Evolutionary conservation across 2,113 vertebrate species (phyloP).

Genomic region (Spheniscus mendiculus): DNA sequence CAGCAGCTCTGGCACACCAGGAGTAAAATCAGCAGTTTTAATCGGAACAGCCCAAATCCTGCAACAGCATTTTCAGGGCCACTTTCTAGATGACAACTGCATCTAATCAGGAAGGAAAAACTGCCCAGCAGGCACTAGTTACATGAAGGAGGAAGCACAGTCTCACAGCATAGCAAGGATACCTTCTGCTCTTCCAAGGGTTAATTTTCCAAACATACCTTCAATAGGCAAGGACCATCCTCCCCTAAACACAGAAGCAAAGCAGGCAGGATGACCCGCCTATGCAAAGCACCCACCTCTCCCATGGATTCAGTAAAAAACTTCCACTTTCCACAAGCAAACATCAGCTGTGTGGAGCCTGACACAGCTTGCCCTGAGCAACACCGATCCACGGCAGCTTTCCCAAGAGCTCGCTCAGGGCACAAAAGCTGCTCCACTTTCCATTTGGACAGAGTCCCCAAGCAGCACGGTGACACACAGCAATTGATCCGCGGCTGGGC

Average conservation of each 20-base stretch:
- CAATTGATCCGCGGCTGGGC: rapidly evolving
- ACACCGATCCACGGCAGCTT: background rate
- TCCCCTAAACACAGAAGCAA: background rate
- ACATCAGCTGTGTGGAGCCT: background rate
- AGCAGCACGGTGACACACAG: rapidly evolving
- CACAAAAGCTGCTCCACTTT: background rate
- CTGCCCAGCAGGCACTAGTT: background rate
- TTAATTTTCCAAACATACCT: background rate
- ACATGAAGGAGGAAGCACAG: rapidly evolving
- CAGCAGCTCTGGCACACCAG: background rate
- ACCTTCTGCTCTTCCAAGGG: background rate
- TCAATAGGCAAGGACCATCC: background rate
- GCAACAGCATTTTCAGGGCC: background rate
- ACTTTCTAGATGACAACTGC: background rate
- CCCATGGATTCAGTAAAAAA: background rate
- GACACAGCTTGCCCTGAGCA: background rate
- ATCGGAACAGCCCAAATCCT: background rate
- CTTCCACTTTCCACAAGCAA: background rate
- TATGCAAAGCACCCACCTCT: background rate
- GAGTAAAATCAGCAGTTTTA: background rate
- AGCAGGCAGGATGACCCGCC: background rate
- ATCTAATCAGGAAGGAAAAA: background rate
- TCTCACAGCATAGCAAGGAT: background rate
- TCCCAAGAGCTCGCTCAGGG: background rate
- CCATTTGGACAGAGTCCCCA: background rate